These are phyloP conservation scores for Mercenaria mercenaria DNA, from an alignment of 1,140 invertebrate genomes.

Conservation along the genomic window DNA sequence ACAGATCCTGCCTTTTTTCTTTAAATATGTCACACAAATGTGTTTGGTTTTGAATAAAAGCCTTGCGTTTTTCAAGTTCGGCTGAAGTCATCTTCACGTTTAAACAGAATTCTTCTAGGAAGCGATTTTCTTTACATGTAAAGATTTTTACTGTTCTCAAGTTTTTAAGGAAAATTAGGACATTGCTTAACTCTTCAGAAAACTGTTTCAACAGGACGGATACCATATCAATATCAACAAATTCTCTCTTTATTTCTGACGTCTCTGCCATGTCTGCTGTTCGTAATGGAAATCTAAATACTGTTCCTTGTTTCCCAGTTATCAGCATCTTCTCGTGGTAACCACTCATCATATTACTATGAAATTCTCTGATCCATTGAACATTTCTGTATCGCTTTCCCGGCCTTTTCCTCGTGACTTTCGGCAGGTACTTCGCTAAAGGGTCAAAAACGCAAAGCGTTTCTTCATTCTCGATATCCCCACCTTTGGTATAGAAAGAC, in stretches of 20 bases:
- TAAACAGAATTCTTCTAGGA: slow-evolving; percentile 57
- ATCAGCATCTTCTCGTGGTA: slow-evolving; percentile 70
- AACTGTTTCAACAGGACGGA: slow-evolving; percentile 72
- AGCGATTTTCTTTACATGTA: background rate
- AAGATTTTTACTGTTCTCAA: slow-evolving; percentile 72
- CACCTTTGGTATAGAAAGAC: slow-evolving; percentile 80
- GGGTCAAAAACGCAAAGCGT: slow-evolving; percentile 83
- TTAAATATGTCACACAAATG: background rate
- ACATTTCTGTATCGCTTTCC: slow-evolving; percentile 76
- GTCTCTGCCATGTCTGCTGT: slow-evolving; percentile 70
- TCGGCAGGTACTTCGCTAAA: slow-evolving; percentile 77
- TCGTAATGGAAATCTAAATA: slow-evolving; percentile 80
- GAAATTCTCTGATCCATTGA: slow-evolving; percentile 60
- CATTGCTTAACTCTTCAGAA: slow-evolving; percentile 72
- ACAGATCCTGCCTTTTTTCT: background rate
- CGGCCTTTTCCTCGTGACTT: slow-evolving; percentile 72
- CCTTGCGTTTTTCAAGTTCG: slow-evolving; percentile 37
- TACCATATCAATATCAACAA: slow-evolving; percentile 61
- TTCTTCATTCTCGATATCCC: slow-evolving; percentile 72
- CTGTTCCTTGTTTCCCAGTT: slow-evolving; percentile 69
- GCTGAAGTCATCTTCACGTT: slow-evolving; percentile 41
- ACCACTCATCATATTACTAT: slow-evolving; percentile 75
- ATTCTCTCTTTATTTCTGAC: slow-evolving; percentile 71
- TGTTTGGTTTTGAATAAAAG: slow-evolving; percentile 52
- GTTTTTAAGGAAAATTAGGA: slow-evolving; percentile 80